These are phyloP conservation scores for Dexiosoma caninum DNA, from an alignment of 2,888 invertebrate genomes.

Conservation along the genomic window DNA sequence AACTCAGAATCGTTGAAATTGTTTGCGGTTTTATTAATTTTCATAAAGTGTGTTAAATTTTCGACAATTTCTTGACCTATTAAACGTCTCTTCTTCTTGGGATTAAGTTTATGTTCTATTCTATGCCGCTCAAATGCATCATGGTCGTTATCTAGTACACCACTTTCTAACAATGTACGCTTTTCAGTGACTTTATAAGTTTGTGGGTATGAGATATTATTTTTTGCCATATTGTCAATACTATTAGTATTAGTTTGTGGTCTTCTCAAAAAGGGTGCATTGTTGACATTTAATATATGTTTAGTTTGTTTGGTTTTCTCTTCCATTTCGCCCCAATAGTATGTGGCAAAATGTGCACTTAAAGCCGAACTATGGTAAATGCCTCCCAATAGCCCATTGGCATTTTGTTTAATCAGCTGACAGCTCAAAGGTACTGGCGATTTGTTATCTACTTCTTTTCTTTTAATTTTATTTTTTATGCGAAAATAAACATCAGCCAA, in stretches of 20 bases:
- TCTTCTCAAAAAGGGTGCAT: conserved; percentile 74
- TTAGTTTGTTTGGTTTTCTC: conserved; percentile 40
- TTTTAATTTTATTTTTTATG: conserved; percentile 70
- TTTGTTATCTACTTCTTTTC: conserved; percentile 65
- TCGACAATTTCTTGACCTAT: conserved; percentile 59
- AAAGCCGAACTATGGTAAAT: conserved; percentile 74
- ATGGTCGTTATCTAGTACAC: conserved; percentile 43
- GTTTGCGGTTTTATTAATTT: conserved; percentile 47
- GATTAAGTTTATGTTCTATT: conserved; percentile 57
- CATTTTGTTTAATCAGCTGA: conserved; percentile 72
- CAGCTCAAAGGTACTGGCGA: conserved; percentile 73
- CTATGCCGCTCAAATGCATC: conserved; percentile 38
- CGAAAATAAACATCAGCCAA: conserved; percentile 74
- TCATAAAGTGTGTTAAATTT: conserved; percentile 61
- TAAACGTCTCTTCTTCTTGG: conserved; percentile 65
- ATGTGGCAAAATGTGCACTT: conserved; percentile 73
- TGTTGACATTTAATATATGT: conserved; percentile 67
- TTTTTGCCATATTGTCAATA: conserved; percentile 53
- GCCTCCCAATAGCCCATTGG: conserved; percentile 70
- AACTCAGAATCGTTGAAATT: conserved; percentile 55
- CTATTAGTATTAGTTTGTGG: conserved; percentile 67
- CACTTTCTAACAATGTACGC: conserved; percentile 65
- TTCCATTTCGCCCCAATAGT: conserved; percentile 68
- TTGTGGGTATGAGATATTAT: conserved; percentile 69
- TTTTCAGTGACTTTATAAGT: conserved; percentile 68